These are phyloP conservation scores for Sinodicranocentrus sp. DNA, from an alignment of 2,888 invertebrate genomes.

Conservation along the genomic window DNA sequence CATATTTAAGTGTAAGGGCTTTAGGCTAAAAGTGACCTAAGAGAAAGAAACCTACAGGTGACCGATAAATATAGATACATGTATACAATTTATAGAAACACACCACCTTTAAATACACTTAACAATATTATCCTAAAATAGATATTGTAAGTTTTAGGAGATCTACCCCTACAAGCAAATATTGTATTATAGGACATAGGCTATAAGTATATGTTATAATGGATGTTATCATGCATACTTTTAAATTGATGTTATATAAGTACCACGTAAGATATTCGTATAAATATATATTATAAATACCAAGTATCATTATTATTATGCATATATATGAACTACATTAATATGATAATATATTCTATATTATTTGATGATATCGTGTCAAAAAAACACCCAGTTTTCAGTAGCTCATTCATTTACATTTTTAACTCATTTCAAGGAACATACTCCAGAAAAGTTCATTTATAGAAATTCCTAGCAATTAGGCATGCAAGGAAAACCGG, in stretches of 20 bases:
- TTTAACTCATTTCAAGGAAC: too few relatives aligned
- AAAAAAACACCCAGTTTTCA: slow-evolving; percentile 18
- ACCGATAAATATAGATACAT: neutral
- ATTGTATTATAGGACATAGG: slow-evolving; percentile 8
- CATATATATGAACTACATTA: slow-evolving; percentile 51
- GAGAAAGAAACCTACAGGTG: too few relatives aligned
- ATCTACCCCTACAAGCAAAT: neutral
- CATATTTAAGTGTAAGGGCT: too few relatives aligned
- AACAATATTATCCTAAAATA: neutral
- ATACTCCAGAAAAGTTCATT: too few relatives aligned
- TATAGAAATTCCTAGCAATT: too few relatives aligned
- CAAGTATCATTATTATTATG: slow-evolving; percentile 58
- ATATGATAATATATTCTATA: slow-evolving; percentile 64
- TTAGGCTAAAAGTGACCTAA: too few relatives aligned
- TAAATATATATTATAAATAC: slow-evolving; percentile 46
- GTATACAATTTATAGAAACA: neutral
- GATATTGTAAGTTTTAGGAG: neutral
- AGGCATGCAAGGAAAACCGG: too few relatives aligned
- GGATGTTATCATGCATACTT: slow-evolving; percentile 19
- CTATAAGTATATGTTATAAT: slow-evolving; percentile 2
- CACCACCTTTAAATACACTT: neutral
- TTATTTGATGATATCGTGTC: slow-evolving; percentile 64
- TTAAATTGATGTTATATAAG: slow-evolving; percentile 19
- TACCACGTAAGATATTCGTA: slow-evolving; percentile 23
- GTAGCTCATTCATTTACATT: too few relatives aligned